Evolutionary conservation across 2,888 invertebrate genomes (phyloP), one percentile per base, ranked within the genome.

Genomic region (Pheosia gnoma): DNA sequence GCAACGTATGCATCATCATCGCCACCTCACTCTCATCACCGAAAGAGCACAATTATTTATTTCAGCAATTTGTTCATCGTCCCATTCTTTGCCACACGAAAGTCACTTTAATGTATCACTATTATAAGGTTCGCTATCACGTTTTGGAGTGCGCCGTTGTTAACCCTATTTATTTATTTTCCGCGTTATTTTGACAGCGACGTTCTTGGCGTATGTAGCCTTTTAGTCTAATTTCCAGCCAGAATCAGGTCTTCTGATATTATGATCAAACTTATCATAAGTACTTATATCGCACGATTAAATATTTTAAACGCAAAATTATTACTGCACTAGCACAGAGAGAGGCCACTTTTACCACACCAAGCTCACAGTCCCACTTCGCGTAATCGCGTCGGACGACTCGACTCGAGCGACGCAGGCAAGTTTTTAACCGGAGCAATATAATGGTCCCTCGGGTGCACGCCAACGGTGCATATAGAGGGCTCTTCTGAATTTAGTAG

Each of bases 141-240:
- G 66, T 73, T 67, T 69, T 68, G 66, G 71, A 75, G 68, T 78
- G 72, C 69, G 77, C 82, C 80, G 85, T 85, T 85, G 85, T 87
- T 86, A 88, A 85, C 87, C 84, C 87, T 88, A 90, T 90, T 91
- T 91, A 92, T 90, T 91, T 92, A 91, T 92, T 92, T 91, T 91
- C 86, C 83, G 84, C 82, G 82, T 84, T 91, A 90, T 90, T 89
- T 89, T 90, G 88, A 90, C 87, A 89, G 81, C 77, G 77, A 79
- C 72, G 74, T 86, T 86, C 74, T 79, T 80, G 76, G 74, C 70
- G 63, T 70, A 62, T 58, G 62, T 63, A 73, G 63, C 64, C 66
- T 71, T 73, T 72, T 62, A 59, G 72, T 74, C 63, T 73, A 68
- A 70, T 77, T 72, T 75, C 60, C 66, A 68, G 64, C 74, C 73